Base-by-base conservation (phyloP, 2,888 invertebrate genomes). In the Noctua pronuba region DNA sequence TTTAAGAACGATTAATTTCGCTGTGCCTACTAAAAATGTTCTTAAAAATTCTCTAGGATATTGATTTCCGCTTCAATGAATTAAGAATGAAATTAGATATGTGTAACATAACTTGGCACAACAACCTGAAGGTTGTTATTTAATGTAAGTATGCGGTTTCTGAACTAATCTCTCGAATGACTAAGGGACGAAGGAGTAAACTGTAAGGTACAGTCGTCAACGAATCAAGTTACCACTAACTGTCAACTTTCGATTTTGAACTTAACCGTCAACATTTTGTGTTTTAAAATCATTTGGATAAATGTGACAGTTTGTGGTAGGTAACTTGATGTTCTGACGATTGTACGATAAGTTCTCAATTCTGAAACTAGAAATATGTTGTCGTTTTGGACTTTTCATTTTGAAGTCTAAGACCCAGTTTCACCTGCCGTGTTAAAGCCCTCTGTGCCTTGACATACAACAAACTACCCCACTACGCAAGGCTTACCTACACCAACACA, bases 401-500 rank as follows among this genome's bases (percentile, higher is more conserved):
- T 28, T 21, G 11, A 28, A 18, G 28, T 41, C 21, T n/a, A 41
- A 24, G 21, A 24, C 10, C 8, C 16, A 35, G n/a, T 38, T 21
- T 38, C 38, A n/a, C 6, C 6, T 6, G 7, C 18, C n/a, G 24
- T 28, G 21, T n/a, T 41, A 24, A 41, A 44, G 2, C 44, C 2
- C 2, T 52, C 67, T 44, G 2, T 41, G 44, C 66, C 21, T 46
- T 6, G 46, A 46, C 21, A 35, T 44, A n/a, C 44, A 21, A 35
- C 35, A n/a, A 44, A 44, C n/a, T n/a, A 60, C 2, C 28, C 41
- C 13, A 21, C 24, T 35, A 18, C 31, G 69, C 44, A n/a, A 46
- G 28, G 72, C 24, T 73, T 55, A n/a, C n/a, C n/a, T n/a, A n/a
- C n/a, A n/a, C 31, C 35, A 44, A 60, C 62, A 52, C 41, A 35